These are phyloP conservation scores for Neuroscelio doddi DNA, from an alignment of 2,888 invertebrate species.

Conservation along the genomic window DNA sequence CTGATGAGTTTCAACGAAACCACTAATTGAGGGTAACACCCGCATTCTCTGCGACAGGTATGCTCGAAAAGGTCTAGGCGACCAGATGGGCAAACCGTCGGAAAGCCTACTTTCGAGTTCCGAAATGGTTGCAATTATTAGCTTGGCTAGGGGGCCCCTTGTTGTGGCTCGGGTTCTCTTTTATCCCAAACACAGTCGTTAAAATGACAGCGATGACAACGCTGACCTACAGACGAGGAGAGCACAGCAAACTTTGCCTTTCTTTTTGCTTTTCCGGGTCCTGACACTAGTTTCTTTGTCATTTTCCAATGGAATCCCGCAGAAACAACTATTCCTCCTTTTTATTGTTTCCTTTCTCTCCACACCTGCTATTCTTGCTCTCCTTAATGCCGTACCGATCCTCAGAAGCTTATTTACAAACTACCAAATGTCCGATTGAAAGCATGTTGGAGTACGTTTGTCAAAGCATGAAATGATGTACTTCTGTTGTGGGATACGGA, in stretches of 20 bases:
- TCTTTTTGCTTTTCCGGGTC: not conserved
- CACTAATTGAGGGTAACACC: too few relatives aligned
- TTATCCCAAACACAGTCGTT: not conserved
- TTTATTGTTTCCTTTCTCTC: conserved; percentile 1
- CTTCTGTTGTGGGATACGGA: too few relatives aligned
- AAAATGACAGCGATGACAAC: conserved; percentile 5
- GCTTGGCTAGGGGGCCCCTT: conserved; percentile 6
- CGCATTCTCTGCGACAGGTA: too few relatives aligned
- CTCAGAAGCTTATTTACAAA: conserved; percentile 13
- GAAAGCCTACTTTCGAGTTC: not conserved
- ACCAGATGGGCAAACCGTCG: too few relatives aligned
- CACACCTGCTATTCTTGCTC: conserved; percentile 7
- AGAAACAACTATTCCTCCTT: conserved; percentile 3
- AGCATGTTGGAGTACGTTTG: conserved; percentile 2
- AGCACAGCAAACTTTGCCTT: conserved; percentile 2
- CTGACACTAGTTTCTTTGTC: conserved; percentile 1
- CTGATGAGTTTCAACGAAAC: too few relatives aligned
- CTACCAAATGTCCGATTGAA: conserved; percentile 1
- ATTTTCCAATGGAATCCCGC: conserved; percentile 5
- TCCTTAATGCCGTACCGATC: not conserved
- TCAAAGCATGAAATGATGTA: conserved; percentile 1
- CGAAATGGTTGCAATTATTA: not conserved
- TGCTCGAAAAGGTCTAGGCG: too few relatives aligned
- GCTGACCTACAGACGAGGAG: not conserved
- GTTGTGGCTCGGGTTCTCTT: conserved; percentile 3